Conservation (phyloP, 1,140 invertebrate genomes). For the Elymnias hypermnestra region DNA sequence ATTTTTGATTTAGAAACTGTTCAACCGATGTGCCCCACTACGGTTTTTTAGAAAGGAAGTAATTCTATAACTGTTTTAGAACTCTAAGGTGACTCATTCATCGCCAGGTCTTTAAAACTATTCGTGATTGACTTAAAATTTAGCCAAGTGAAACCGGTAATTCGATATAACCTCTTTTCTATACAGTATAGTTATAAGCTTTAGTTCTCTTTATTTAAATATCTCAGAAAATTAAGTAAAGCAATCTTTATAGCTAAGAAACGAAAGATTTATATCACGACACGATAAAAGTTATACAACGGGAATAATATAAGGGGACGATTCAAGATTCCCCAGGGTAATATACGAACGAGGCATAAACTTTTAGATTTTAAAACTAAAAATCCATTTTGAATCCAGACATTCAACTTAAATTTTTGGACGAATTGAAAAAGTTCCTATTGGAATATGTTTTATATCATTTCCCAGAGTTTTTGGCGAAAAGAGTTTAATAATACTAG, state of each 20-base stretch:
- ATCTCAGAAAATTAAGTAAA: constrained; percentile 9
- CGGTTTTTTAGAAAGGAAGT: too few species aligned
- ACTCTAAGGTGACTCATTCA: too few species aligned
- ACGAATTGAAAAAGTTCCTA: constrained; percentile 21
- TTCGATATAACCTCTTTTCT: too few species aligned
- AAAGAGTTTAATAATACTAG: too few species aligned
- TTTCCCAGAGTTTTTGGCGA: background rate
- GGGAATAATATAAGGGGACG: constrained; percentile 11
- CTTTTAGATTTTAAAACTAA: constrained; percentile 30
- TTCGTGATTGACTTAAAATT: background rate
- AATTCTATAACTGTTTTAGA: too few species aligned
- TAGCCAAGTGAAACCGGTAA: background rate
- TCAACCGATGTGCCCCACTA: too few species aligned
- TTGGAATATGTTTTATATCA: background rate
- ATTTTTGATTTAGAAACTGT: too few species aligned
- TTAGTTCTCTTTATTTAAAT: too few species aligned
- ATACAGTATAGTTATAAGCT: too few species aligned
- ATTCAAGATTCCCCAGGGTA: constrained; percentile 21
- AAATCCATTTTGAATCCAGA: constrained; percentile 25
- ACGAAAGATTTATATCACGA: constrained; percentile 20
- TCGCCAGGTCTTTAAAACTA: too few species aligned
- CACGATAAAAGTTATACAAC: constrained; percentile 21
- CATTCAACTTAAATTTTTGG: constrained; percentile 24
- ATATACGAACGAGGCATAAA: constrained; percentile 30
- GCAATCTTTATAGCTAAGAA: constrained; percentile 5